A percentile compares a stretch with the other conserved stretches of the same genome.
Evolutionary conservation across 2,888 invertebrate species (phyloP).

Genomic region (Nowickia ferox): DNA sequence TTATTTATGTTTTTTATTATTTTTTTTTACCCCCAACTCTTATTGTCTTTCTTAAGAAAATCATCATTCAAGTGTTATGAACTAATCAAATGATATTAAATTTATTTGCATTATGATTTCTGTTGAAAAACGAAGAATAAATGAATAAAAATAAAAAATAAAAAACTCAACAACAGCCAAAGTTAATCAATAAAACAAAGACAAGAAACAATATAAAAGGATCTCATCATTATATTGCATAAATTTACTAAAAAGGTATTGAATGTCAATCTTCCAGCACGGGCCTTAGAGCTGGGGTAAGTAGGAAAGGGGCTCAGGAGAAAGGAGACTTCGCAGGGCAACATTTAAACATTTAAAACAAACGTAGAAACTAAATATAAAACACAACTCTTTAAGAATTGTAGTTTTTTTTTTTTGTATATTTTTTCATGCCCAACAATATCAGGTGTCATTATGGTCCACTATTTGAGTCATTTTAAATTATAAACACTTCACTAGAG

Average conservation of each 20-base stretch:
- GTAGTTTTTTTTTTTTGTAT: conserved; percentile 5
- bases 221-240: conserved; percentile 67
- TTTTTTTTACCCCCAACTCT: conserved; percentile 14
- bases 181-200: conserved; percentile 64
- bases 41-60: conserved; percentile 60
- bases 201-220: conserved; percentile 48
- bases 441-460: conserved; percentile 81
- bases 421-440: conserved; percentile 69
- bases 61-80: conserved; percentile 80
- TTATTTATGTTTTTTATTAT: not conserved
- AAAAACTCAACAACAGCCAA: conserved; percentile 42
- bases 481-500: conserved; percentile 79
- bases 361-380: conserved; percentile 31
- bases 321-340: not conserved
- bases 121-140: conserved; percentile 76
- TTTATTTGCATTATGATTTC: conserved; percentile 82
- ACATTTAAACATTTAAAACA: conserved; percentile 37
- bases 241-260: conserved; percentile 65
- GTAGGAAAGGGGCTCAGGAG: not conserved
- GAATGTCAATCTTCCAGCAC: conserved; percentile 58
- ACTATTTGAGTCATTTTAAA: conserved; percentile 81
- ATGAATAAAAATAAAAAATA: conserved; percentile 12
- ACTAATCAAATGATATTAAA: conserved; percentile 83
- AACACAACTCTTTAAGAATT: conserved; percentile 51
- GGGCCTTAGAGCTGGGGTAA: conserved; percentile 3